A percentile compares a stretch with the other conserved stretches of the same genome.
Conservation (phyloP, 1,140 invertebrate genomes). For the Calycopis cecrops region DNA sequence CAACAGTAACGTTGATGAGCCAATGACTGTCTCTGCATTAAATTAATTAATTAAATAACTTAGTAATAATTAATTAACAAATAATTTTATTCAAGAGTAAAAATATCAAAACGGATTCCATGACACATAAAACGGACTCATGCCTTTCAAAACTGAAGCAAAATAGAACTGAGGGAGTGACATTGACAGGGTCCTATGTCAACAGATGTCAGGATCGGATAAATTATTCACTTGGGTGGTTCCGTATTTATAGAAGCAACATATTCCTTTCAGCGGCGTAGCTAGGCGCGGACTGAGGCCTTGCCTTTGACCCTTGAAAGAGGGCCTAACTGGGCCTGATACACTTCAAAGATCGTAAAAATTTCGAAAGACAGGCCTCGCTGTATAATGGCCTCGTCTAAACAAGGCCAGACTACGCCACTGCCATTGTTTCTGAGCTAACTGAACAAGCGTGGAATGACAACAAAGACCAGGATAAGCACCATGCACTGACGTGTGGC, state of each 20-base stretch:
- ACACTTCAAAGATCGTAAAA: too few relatives aligned
- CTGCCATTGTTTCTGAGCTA: constrained; percentile 12
- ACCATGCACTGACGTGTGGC: constrained; percentile 52
- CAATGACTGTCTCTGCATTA: too few relatives aligned
- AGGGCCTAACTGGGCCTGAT: too few relatives aligned
- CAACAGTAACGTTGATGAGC: too few relatives aligned
- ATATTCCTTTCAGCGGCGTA: too few relatives aligned
- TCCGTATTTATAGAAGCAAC: neutral
- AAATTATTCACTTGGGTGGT: constrained; percentile 1
- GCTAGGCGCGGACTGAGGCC: too few relatives aligned
- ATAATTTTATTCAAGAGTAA: neutral
- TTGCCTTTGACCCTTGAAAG: too few relatives aligned
- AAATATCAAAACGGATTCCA: neutral
- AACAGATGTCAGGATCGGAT: neutral
- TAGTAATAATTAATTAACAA: too few relatives aligned
- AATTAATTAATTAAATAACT: too few relatives aligned
- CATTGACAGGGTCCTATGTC: neutral
- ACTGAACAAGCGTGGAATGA: constrained; percentile 36
- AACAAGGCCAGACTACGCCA: neutral
- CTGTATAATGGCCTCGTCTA: too few relatives aligned
- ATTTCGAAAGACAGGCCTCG: too few relatives aligned
- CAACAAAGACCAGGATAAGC: constrained; percentile 46
- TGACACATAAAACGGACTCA: constrained; percentile 1
- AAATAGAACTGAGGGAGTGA: neutral
- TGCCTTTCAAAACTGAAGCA: constrained; percentile 1